A percentile compares a stretch with the other conserved stretches of the same genome.
Evolutionary conservation across 2,888 invertebrate genomes (phyloP).

Genomic region (Yponomeuta sedellus): DNA sequence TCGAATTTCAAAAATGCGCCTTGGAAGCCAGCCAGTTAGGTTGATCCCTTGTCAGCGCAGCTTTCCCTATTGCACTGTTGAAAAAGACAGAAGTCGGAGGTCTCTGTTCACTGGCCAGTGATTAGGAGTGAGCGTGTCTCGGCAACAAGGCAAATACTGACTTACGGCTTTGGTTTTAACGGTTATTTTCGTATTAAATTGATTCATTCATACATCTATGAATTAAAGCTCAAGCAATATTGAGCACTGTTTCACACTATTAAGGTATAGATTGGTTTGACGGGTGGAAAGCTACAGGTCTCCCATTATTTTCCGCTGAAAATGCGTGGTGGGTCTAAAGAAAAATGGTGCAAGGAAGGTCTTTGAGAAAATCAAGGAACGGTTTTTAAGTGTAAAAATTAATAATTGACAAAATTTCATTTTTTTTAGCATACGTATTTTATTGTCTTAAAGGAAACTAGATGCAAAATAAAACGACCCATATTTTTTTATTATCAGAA

Average conservation of each 20-base stretch:
- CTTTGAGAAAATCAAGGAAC: constrained; percentile 12
- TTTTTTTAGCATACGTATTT: no score
- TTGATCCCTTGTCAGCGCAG: constrained; percentile 31
- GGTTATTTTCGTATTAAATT: constrained; percentile 22
- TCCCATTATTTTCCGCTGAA: constrained; percentile 62
- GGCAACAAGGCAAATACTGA: constrained; percentile 16
- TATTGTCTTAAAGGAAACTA: no score
- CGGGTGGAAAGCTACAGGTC: constrained; percentile 61
- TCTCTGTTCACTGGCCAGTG: constrained; percentile 33
- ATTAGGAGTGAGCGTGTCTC: constrained; percentile 38
- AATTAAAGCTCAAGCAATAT: not conserved
- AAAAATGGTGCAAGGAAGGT: constrained; percentile 32
- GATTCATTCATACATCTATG: constrained; percentile 5
- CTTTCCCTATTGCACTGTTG: constrained; percentile 38
- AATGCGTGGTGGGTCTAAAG: constrained; percentile 38
- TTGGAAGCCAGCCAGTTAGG: constrained; percentile 32
- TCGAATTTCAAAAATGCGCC: constrained; percentile 33
- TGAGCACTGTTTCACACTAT: constrained; percentile 3
- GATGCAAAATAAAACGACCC: no score
- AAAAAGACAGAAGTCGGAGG: constrained; percentile 29
- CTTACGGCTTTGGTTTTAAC: constrained; percentile 14
- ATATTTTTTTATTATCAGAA: no score
- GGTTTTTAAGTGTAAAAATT: no score
- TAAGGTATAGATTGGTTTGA: constrained; percentile 26
- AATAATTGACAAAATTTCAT: no score